phyloP scores from a whole-genome alignment of 1,140 invertebrate species.

The Plectrocnemia conspersa region DNA sequence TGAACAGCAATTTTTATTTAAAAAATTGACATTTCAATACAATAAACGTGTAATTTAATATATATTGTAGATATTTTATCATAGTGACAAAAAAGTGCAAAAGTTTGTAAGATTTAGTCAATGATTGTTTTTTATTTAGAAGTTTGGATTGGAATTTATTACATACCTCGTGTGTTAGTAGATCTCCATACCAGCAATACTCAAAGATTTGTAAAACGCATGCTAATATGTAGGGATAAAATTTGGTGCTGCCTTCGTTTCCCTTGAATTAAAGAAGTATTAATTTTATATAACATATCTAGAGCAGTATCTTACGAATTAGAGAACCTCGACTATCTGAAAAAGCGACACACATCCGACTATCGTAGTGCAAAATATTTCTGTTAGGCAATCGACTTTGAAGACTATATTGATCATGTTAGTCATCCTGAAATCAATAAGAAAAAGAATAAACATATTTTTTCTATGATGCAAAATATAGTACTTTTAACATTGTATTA shows the following conservation, averaged over 20 bases:
- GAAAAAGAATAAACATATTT: neutral
- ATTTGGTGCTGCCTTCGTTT: neutral
- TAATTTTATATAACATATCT: neutral
- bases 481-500: too few species aligned
- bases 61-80: too few species aligned
- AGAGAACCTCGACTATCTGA: slow-evolving; percentile 21
- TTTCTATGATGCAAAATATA: too few species aligned
- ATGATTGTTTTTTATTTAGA: neutral
- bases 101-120: too few species aligned
- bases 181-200: slow-evolving; percentile 22
- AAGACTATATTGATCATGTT: slow-evolving; percentile 16
- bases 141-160: neutral
- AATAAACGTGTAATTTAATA: neutral
- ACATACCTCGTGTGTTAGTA: slow-evolving; percentile 12
- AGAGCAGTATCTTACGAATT: slow-evolving; percentile 4
- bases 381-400: slow-evolving; percentile 10
- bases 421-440: slow-evolving; percentile 16
- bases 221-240: slow-evolving; percentile 6
- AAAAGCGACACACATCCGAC: slow-evolving; percentile 25
- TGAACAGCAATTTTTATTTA: too few species aligned
- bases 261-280: neutral
- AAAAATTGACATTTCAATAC: too few species aligned
- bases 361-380: slow-evolving; percentile 18
- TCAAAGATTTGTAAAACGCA: slow-evolving; percentile 19
- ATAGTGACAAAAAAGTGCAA: too few species aligned